Percentiles rank a stretch among this genome's conserved stretches.
Evolutionary conservation across 2,797 vertebrate species (phyloP).

Genomic region (Spondyliosoma cantharus): DNA sequence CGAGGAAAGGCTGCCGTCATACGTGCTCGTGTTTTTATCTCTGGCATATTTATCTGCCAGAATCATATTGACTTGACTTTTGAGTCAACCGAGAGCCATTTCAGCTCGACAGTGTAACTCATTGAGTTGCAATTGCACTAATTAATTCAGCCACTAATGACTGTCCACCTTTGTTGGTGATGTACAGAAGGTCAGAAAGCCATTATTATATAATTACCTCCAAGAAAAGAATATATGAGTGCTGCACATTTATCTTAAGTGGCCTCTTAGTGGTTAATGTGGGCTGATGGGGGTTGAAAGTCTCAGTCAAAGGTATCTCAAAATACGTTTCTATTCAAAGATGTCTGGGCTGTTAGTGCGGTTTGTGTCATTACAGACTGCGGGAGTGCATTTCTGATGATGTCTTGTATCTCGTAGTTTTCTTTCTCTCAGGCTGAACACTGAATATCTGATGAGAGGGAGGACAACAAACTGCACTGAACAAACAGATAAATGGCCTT

Average conservation of each 20-base stretch:
- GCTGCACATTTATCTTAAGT: not conserved
- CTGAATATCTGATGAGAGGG: slow-evolving; percentile 23
- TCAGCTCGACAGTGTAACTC: not conserved
- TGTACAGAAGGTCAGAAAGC: slow-evolving; percentile 16
- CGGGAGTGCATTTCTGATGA: slow-evolving; percentile 11
- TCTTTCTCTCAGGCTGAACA: slow-evolving; percentile 3
- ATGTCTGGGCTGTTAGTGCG: not conserved
- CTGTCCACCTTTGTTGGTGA: not conserved
- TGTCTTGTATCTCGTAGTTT: slow-evolving; percentile 27
- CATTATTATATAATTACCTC: not conserved
- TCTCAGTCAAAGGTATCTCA: not conserved
- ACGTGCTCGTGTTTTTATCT: not conserved
- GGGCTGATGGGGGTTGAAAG: not conserved
- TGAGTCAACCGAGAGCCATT: not conserved
- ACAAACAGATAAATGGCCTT: slow-evolving; percentile 17
- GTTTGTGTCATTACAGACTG: not conserved
- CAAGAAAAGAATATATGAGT: slow-evolving; percentile 13
- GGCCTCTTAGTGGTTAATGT: not conserved
- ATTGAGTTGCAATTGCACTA: not conserved
- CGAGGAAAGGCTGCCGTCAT: too few relatives aligned
- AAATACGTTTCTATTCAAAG: not conserved
- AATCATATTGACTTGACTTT: too few relatives aligned
- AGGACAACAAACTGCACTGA: slow-evolving; percentile 10
- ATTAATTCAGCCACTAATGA: slow-evolving; percentile 15
- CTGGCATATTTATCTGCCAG: not conserved